phyloP scores from a whole-genome alignment of 2,888 invertebrate genomes.

The Sussaba pulchella region DNA sequence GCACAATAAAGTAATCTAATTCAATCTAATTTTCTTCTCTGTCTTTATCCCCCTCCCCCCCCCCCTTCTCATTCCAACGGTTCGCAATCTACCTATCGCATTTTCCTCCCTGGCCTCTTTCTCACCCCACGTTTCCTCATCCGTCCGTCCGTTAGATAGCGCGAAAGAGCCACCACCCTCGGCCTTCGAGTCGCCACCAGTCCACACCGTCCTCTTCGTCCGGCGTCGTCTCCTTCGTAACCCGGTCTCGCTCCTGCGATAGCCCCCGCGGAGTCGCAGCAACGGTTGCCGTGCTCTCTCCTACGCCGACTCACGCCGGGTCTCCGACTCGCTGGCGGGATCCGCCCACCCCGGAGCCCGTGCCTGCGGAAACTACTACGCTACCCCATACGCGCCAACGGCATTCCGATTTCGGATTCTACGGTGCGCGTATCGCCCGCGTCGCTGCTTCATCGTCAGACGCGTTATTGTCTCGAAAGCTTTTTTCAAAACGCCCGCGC shows the following conservation, averaged over 20 bases:
- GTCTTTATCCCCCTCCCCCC: no score
- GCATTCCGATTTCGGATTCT: conserved; percentile 66
- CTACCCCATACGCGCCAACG: conserved; percentile 64
- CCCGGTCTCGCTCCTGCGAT: conserved; percentile 44
- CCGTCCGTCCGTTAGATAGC: conserved; percentile 18
- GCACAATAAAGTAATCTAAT: no score
- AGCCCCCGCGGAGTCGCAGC: conserved; percentile 16
- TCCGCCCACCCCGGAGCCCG: conserved; percentile 69
- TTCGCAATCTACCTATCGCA: conserved; percentile 19
- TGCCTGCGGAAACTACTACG: conserved; percentile 60
- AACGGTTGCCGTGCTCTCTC: conserved; percentile 40
- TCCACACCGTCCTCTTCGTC: conserved; percentile 38
- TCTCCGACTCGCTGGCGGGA: conserved; percentile 66
- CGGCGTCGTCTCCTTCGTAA: conserved; percentile 34
- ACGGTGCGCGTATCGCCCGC: conserved; percentile 62
- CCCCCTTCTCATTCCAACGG: conserved; percentile 9
- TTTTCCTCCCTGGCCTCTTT: background rate
- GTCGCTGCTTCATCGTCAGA: conserved; percentile 4
- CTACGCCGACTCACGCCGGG: conserved; percentile 65
- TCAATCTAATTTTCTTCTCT: no score
- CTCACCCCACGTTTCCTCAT: conserved; percentile 23
- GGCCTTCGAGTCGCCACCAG: conserved; percentile 17
- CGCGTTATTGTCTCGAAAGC: no score
- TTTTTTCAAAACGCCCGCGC: no score
- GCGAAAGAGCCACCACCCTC: conserved; percentile 9